phyloP scores from a whole-genome alignment of 2,888 invertebrate species.

The Dendrolimus houi region DNA sequence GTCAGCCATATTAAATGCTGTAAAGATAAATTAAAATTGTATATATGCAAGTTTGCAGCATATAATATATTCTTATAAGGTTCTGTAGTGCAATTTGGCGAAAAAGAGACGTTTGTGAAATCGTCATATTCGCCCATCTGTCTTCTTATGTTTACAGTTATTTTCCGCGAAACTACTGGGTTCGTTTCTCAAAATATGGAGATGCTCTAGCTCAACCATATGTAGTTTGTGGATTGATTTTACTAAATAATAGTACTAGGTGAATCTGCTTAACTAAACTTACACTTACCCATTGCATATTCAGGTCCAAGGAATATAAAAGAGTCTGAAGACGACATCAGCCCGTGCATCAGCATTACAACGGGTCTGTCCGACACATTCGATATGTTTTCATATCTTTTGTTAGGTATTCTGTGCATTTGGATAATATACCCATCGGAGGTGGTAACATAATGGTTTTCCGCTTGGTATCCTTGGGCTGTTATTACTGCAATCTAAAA shows the following conservation, averaged over 20 bases:
- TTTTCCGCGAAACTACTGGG: too few species aligned
- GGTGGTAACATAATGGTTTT: conserved; percentile 35
- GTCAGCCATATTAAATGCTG: conserved; percentile 81
- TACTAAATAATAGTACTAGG: too few species aligned
- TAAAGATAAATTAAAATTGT: conserved; percentile 5
- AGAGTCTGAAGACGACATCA: conserved; percentile 25
- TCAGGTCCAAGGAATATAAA: conserved; percentile 30
- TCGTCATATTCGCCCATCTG: too few species aligned
- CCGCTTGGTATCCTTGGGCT: conserved; percentile 32
- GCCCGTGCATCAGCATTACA: conserved; percentile 49
- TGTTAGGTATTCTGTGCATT: conserved; percentile 43
- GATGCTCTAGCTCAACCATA: too few species aligned
- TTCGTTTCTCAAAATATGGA: too few species aligned
- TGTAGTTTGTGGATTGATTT: too few species aligned
- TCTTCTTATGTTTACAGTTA: too few species aligned
- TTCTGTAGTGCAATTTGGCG: too few species aligned
- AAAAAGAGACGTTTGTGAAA: too few species aligned
- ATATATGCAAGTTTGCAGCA: too few species aligned
- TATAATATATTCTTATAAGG: too few species aligned
- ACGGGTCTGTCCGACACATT: conserved; percentile 21
- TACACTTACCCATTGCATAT: conserved; percentile 29
- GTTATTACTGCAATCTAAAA: conserved; percentile 28
- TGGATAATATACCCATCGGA: conserved; percentile 43
- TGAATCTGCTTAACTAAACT: background rate
- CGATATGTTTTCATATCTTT: conserved; percentile 10